These are phyloP conservation scores for Notamacropus eugenii DNA, from an alignment of 2,797 vertebrate genomes.

Conservation along the genomic window DNA sequence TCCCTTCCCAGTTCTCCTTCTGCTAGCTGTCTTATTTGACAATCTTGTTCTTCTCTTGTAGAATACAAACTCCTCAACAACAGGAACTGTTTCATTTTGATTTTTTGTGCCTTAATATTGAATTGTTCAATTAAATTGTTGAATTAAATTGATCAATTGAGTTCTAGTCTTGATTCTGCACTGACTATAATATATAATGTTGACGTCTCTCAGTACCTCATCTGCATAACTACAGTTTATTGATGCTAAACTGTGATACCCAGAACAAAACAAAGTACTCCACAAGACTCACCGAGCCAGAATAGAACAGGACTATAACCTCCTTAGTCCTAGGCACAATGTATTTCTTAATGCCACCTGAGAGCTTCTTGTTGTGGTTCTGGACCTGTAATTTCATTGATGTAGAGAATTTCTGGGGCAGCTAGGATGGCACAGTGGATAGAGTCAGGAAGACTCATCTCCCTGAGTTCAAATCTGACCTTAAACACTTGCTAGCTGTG, in stretches of 20 bases:
- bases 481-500: not conserved
- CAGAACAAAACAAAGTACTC: not conserved
- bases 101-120: not conserved
- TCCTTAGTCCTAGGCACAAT: not conserved
- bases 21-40: not conserved
- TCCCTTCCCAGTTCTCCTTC: not conserved
- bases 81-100: not conserved
- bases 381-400: not conserved
- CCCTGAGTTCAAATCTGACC: not conserved
- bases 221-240: not conserved
- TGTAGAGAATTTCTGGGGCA: not conserved
- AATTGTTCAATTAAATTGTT: too few species aligned
- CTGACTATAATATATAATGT: not conserved
- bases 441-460: too few species aligned
- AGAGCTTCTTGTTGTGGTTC: not conserved
- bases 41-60: not conserved
- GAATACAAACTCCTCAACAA: not conserved
- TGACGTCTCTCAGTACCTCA: not conserved
- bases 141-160: not conserved
- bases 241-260: not conserved
- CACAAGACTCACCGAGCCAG: not conserved
- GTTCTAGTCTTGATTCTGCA: not conserved
- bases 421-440: not conserved
- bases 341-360: not conserved
- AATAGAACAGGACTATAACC: not conserved